Evolutionary conservation across 2,113 vertebrate species (phyloP).

Genomic region (Sphyrna mokarran): DNA sequence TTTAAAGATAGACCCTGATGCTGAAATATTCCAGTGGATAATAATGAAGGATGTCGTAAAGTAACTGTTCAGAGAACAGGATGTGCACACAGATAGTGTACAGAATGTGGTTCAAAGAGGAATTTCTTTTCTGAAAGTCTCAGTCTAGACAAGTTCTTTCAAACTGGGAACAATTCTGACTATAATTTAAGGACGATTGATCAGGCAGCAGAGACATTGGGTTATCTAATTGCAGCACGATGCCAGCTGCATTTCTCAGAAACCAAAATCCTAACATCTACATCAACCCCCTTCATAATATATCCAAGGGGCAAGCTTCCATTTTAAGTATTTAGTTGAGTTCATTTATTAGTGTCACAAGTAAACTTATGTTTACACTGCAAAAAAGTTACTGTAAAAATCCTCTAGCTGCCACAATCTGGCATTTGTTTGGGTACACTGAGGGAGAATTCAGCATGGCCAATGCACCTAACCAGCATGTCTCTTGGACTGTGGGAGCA

Average conservation of each 20-base stretch:
- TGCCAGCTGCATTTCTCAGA: not conserved
- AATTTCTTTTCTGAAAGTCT: not conserved
- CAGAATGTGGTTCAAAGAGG: not conserved
- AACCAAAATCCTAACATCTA: not conserved
- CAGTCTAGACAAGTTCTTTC: not conserved
- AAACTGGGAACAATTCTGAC: not conserved
- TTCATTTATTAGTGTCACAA: too few species aligned
- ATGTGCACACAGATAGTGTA: too few species aligned
- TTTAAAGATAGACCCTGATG: not conserved
- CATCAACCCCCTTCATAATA: too few species aligned
- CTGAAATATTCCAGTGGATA: not conserved
- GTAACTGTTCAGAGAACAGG: not conserved
- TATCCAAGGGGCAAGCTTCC: not conserved
- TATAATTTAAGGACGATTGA: not conserved
- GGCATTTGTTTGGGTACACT: too few species aligned
- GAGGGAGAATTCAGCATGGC: too few species aligned
- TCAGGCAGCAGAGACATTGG: not conserved
- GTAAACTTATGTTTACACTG: too few species aligned
- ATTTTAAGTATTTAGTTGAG: not conserved
- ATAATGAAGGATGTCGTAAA: not conserved
- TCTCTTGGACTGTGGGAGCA: too few species aligned
- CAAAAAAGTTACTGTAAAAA: too few species aligned
- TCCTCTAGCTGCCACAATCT: too few species aligned
- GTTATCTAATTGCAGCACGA: not conserved
- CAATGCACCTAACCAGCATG: too few species aligned